A percentile compares a stretch with the other conserved stretches of the same genome.
These are phyloP conservation scores for Cryptus armator DNA, from an alignment of 2,888 invertebrate species.

Conservation along the genomic window DNA sequence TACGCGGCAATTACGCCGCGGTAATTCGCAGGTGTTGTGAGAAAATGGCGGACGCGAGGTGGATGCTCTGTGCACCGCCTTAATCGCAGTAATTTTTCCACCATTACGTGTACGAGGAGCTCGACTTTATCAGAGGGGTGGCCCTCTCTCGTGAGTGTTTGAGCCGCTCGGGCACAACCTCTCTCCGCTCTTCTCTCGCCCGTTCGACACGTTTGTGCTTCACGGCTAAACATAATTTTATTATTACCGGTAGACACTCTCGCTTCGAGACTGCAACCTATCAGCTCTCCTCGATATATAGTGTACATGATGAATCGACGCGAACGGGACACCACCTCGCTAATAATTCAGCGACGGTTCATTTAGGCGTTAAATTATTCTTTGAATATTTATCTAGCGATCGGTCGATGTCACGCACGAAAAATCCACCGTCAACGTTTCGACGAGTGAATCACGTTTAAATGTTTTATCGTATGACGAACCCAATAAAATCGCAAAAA, in stretches of 20 bases:
- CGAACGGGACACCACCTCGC: not conserved
- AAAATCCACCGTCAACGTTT: too few species aligned
- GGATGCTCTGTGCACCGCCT: constrained; percentile 81
- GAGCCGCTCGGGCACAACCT: constrained; percentile 3
- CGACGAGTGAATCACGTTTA: too few species aligned
- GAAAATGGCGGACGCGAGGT: constrained; percentile 81
- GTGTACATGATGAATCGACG: not conserved
- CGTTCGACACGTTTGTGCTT: constrained; percentile 52
- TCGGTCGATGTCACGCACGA: too few species aligned
- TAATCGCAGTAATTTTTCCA: constrained; percentile 84
- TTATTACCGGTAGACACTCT: constrained; percentile 33
- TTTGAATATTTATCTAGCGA: not conserved
- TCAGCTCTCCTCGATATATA: not conserved
- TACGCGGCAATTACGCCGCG: constrained; percentile 82
- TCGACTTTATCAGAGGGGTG: constrained; percentile 69
- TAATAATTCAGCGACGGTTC: not conserved
- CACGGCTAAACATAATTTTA: constrained; percentile 57
- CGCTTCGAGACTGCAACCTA: constrained; percentile 1
- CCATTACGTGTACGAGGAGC: constrained; percentile 77
- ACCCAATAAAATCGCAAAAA: too few species aligned
- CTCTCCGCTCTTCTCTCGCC: not conserved
- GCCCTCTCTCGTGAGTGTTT: not conserved
- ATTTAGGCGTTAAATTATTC: not conserved
- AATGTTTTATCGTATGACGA: too few species aligned
- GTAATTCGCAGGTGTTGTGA: constrained; percentile 84